Percentiles rank a stretch among this genome's conserved stretches.
These are phyloP conservation scores for Chymomyza costata DNA, from an alignment of 1,140 invertebrate species.

Conservation along the genomic window DNA sequence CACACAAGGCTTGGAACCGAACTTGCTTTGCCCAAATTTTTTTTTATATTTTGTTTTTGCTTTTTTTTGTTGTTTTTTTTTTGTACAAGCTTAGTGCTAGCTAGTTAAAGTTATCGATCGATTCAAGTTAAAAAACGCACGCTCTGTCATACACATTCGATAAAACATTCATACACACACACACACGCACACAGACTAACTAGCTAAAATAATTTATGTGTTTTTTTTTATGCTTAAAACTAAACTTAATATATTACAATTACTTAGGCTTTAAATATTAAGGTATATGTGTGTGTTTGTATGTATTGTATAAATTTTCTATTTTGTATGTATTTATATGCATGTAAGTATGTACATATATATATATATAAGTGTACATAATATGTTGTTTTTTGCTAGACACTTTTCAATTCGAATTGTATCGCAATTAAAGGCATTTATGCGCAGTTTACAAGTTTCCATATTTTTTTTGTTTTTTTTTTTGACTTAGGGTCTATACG, in stretches of 20 bases:
- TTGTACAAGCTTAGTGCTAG: too few relatives aligned
- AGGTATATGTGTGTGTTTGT: conserved; percentile 1
- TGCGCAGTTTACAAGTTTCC: conserved; percentile 41
- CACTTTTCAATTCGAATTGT: conserved; percentile 48
- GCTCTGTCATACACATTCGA: too few relatives aligned
- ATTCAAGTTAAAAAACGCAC: too few relatives aligned
- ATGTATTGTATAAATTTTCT: conserved; percentile 5
- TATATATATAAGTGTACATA: conserved; percentile 14
- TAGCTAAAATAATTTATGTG: conserved; percentile 1
- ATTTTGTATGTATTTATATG: too few relatives aligned
- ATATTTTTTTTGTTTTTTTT: conserved; percentile 13
- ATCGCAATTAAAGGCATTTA: conserved; percentile 20
- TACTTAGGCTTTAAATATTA: conserved; percentile 3
- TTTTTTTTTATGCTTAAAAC: conserved; percentile 17
- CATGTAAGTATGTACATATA: conserved; percentile 7
- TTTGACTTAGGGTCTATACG: too few relatives aligned
- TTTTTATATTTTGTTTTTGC: too few relatives aligned
- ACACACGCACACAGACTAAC: not conserved
- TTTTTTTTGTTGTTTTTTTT: too few relatives aligned
- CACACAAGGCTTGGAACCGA: too few relatives aligned
- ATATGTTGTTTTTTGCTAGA: conserved; percentile 46
- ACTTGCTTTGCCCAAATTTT: too few relatives aligned
- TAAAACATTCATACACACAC: conserved; percentile 7
- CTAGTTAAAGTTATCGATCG: too few relatives aligned
- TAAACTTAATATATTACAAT: conserved; percentile 36